phyloP scores from a whole-genome alignment of 2,888 invertebrate species.

The Trilocha varians region DNA sequence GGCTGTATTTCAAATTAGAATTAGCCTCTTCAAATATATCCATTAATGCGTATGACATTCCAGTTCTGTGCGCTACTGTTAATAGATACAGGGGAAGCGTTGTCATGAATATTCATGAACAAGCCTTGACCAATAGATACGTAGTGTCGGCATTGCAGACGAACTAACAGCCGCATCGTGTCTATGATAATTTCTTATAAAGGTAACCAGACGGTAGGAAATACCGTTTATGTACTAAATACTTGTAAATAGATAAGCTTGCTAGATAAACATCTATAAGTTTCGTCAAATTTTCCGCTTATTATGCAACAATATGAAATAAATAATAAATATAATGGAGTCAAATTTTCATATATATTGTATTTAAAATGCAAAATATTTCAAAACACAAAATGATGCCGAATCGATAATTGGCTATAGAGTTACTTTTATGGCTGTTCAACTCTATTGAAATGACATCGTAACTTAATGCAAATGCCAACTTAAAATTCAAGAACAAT shows the following conservation, averaged over 20 bases:
- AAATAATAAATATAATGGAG: slow-evolving; percentile 1
- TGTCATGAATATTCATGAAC: slow-evolving; percentile 42
- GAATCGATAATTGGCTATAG: slow-evolving; percentile 26
- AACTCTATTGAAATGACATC: slow-evolving; percentile 26
- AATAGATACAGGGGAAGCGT: slow-evolving; percentile 22
- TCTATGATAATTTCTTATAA: slow-evolving; percentile 39
- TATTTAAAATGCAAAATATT: slow-evolving; percentile 8
- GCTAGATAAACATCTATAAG: neutral
- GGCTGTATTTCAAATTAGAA: neutral
- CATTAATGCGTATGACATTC: slow-evolving; percentile 6
- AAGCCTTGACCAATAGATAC: slow-evolving; percentile 48
- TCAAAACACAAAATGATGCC: slow-evolving; percentile 18
- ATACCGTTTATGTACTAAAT: slow-evolving; percentile 22
- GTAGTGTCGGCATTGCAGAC: slow-evolving; percentile 22
- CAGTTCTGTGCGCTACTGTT: slow-evolving; percentile 23
- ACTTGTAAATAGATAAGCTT: neutral
- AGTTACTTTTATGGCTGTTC: slow-evolving; percentile 24
- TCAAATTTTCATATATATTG: slow-evolving; percentile 16
- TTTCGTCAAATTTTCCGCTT: neutral
- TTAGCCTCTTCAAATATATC: neutral
- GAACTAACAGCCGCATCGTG: slow-evolving; percentile 24
- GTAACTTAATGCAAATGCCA: slow-evolving; percentile 40
- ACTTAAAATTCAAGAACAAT: slow-evolving; percentile 35
- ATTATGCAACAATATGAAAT: neutral
- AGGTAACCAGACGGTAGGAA: slow-evolving; percentile 23